A percentile compares a stretch with the other conserved stretches of the same genome.
Conservation (phyloP, 2,113 vertebrate genomes). For the Micromys minutus region DNA sequence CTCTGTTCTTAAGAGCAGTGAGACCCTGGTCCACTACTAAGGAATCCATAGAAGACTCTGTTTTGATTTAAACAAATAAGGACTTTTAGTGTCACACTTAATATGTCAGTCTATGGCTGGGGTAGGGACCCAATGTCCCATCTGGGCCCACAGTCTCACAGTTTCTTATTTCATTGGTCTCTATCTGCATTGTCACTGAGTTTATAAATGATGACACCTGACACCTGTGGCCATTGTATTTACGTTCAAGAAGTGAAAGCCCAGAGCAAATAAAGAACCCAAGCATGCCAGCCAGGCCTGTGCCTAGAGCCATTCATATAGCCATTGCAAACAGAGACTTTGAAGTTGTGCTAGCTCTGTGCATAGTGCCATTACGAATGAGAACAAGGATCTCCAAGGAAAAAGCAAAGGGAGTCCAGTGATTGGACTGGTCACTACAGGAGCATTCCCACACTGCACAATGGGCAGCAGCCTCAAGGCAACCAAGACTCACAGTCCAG, state of each 20-base stretch:
- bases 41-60: background rate
- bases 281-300: background rate
- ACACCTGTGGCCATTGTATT: background rate
- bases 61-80: background rate
- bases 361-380: background rate
- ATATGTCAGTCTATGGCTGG: rapidly evolving
- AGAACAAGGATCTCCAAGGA: background rate
- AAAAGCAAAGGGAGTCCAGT: background rate
- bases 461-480: background rate
- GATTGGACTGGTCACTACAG: background rate
- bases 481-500: background rate
- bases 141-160: too few species aligned
- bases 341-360: background rate
- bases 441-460: background rate
- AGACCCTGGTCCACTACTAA: background rate
- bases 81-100: background rate
- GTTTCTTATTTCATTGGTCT: background rate
- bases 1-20: background rate
- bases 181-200: background rate
- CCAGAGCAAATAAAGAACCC: slow-evolving; percentile 4
- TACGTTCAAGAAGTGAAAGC: background rate
- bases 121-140: background rate
- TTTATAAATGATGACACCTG: background rate
- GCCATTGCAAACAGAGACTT: background rate
- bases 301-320: background rate